These are phyloP conservation scores for Choristoneura rosaceana DNA, from an alignment of 2,888 invertebrate genomes.

Conservation along the genomic window DNA sequence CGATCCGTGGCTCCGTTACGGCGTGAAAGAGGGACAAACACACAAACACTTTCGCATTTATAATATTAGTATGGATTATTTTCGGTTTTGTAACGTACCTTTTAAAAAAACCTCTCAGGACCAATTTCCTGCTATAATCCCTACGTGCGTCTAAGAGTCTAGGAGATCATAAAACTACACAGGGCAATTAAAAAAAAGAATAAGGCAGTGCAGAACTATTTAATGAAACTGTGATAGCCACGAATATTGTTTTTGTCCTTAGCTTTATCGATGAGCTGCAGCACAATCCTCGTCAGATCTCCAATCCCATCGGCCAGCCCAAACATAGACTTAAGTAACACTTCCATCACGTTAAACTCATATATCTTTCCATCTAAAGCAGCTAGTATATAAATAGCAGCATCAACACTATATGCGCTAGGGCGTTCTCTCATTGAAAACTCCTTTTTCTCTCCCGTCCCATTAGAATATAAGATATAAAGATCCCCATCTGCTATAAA, in stretches of 20 bases:
- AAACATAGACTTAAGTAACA: constrained; percentile 67
- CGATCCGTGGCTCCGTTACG: no score
- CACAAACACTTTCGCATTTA: no score
- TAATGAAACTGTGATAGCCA: background rate
- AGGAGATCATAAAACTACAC: no score
- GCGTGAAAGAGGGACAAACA: no score
- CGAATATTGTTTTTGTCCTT: constrained; percentile 49
- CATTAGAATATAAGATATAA: constrained; percentile 64
- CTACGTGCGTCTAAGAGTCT: no score
- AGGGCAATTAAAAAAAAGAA: background rate
- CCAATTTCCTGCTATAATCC: no score
- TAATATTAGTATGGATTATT: no score
- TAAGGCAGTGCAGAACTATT: background rate
- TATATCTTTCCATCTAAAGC: constrained; percentile 71
- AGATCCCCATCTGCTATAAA: constrained; percentile 65
- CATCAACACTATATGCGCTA: constrained; percentile 67
- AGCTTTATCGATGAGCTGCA: constrained; percentile 62
- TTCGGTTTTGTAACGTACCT: no score
- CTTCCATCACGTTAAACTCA: constrained; percentile 73
- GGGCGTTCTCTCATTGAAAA: constrained; percentile 60
- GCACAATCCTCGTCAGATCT: constrained; percentile 62
- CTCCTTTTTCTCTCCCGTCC: constrained; percentile 64
- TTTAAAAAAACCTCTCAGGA: no score
- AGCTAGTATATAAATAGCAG: constrained; percentile 66
- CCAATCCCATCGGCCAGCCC: constrained; percentile 53